Conservation (phyloP, 2,797 vertebrate genomes). For the Cynopterus sphinx region DNA sequence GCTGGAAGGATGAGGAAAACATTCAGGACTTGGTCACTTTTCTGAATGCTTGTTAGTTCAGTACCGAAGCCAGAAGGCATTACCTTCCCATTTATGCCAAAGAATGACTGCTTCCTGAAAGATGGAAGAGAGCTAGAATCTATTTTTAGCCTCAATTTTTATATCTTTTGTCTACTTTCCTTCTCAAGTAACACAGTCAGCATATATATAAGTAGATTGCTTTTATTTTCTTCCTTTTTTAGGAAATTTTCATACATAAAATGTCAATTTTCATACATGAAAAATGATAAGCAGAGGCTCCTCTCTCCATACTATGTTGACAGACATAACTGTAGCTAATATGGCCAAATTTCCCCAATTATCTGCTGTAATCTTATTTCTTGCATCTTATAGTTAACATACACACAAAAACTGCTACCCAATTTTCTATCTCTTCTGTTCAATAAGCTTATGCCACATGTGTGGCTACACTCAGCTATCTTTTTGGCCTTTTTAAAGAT, state of each 20-base stretch:
- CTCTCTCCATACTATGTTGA: neutral
- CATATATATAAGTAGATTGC: neutral
- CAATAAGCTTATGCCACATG: neutral
- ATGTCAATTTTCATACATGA: too few species aligned
- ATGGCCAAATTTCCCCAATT: neutral
- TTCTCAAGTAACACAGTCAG: slow-evolving; percentile 21
- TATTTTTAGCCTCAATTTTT: neutral
- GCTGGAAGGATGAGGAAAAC: neutral
- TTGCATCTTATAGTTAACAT: neutral
- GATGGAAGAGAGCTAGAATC: neutral
- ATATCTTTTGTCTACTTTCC: neutral
- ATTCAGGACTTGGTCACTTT: neutral
- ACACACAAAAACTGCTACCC: neutral
- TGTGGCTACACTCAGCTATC: neutral
- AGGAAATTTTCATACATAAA: neutral
- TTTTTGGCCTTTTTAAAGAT: neutral
- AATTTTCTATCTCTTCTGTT: neutral
- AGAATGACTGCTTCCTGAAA: neutral
- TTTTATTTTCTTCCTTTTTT: neutral
- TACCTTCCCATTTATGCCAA: neutral
- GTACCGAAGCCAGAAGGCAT: neutral
- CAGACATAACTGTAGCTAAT: neutral
- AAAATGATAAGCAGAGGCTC: neutral
- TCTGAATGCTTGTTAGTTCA: neutral
- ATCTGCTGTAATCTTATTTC: neutral